Evolutionary conservation across 2,797 vertebrate genomes (phyloP).

Genomic region (Allobates femoralis): DNA sequence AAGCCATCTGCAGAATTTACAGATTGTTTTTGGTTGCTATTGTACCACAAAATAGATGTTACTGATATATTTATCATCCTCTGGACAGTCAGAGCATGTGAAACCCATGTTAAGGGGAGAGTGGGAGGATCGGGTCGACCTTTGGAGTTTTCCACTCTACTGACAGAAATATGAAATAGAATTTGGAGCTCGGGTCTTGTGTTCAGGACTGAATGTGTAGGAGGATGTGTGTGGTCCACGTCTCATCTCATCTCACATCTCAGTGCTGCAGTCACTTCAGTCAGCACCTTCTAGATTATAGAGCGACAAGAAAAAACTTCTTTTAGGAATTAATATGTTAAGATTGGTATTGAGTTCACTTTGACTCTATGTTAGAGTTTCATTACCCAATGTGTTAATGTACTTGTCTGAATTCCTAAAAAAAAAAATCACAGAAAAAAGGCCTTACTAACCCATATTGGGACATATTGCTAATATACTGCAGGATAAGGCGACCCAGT

Average conservation of each 20-base stretch:
- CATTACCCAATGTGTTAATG: background rate
- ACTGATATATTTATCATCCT: conserved; percentile 24
- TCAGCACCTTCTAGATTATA: background rate
- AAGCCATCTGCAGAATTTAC: background rate
- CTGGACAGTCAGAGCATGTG: conserved; percentile 24
- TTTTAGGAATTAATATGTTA: background rate
- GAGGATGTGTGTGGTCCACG: conserved; percentile 25
- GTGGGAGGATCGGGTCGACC: background rate
- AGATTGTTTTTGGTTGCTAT: background rate
- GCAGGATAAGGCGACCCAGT: too few species aligned
- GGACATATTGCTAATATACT: too few species aligned
- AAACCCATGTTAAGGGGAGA: background rate
- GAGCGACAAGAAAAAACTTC: background rate
- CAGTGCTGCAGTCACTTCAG: background rate
- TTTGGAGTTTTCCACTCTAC: conserved; percentile 6
- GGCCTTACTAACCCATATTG: too few species aligned
- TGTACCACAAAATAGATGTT: background rate
- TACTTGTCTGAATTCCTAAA: background rate
- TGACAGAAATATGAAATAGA: conserved; percentile 46
- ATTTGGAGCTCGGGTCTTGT: background rate
- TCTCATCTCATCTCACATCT: background rate
- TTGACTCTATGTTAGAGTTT: background rate
- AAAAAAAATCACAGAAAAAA: too few species aligned
- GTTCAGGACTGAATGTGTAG: background rate
- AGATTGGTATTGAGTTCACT: background rate